Evolutionary conservation across 64 coral and sea anemone genomes (phyloP).

Genomic region (Pocillopora damicornis): DNA sequence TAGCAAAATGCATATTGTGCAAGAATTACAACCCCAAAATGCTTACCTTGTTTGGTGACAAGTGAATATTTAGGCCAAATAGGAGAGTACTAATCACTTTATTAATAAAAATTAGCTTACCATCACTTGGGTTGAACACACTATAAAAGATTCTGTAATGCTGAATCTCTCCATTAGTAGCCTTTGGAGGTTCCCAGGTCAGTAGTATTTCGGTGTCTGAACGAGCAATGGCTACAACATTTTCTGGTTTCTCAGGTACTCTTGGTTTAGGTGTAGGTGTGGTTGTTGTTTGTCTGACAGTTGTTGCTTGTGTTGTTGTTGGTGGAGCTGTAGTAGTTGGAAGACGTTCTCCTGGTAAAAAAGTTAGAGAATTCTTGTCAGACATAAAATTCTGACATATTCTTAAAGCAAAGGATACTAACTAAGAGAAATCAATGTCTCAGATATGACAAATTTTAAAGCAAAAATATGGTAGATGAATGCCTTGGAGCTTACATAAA

Average conservation of each 20-base stretch:
- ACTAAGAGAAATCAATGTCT: no score
- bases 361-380: background rate
- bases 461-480: no score
- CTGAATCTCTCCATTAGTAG: conserved; percentile 31
- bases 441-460: no score
- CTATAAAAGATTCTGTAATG: conserved; percentile 29
- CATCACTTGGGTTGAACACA: background rate
- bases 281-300: background rate
- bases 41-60: no score
- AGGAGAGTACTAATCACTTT: no score
- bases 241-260: conserved; percentile 35
- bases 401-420: background rate
- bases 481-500: no score
- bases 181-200: conserved; percentile 29
- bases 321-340: conserved; percentile 21
- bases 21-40: no score
- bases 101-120: background rate
- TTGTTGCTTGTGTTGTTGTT: conserved; percentile 8
- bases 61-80: no score
- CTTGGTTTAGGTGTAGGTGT: background rate
- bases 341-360: conserved; percentile 7
- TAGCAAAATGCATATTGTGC: no score
- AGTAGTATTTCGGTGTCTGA: conserved; percentile 55
- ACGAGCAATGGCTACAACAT: conserved; percentile 21
- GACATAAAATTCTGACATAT: background rate